phyloP scores from a whole-genome alignment of 2,797 vertebrate species.

The Spinus olivaceus region DNA sequence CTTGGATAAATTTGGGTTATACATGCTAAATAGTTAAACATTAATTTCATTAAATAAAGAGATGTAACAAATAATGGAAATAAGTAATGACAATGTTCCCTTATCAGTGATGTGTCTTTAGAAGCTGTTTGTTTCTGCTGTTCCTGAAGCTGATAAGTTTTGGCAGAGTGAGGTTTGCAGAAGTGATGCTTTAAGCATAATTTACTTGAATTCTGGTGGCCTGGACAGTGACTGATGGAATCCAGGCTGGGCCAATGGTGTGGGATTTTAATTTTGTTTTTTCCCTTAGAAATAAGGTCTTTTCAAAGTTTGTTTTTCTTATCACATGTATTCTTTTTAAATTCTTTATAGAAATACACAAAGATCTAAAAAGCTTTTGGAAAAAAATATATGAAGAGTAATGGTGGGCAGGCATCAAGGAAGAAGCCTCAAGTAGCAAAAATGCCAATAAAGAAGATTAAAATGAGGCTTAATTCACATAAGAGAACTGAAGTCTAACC shows the following conservation, averaged over 20 bases:
- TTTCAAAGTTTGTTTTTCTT: not conserved
- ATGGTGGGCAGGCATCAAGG: not conserved
- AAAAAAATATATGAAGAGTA: not conserved
- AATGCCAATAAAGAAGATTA: not conserved
- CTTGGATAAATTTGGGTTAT: not conserved
- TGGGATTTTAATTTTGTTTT: not conserved
- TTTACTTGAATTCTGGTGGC: not conserved
- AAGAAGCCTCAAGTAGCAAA: not conserved
- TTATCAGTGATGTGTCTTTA: not conserved
- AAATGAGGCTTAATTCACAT: not conserved
- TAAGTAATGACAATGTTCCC: not conserved
- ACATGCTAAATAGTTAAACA: not conserved
- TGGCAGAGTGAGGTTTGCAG: not conserved
- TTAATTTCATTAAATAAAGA: slow-evolving; percentile 18
- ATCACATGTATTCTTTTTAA: not conserved
- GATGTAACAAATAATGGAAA: not conserved
- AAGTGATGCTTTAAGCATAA: not conserved
- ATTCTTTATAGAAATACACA: not conserved
- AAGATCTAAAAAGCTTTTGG: not conserved
- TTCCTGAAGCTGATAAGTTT: not conserved
- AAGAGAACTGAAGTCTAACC: not conserved
- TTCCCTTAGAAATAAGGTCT: not conserved
- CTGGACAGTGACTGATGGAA: not conserved
- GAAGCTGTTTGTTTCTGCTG: not conserved
- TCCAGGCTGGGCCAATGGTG: not conserved